These are phyloP conservation scores for Aphaenogaster rudis DNA, from an alignment of 1,140 invertebrate genomes.

Conservation along the genomic window DNA sequence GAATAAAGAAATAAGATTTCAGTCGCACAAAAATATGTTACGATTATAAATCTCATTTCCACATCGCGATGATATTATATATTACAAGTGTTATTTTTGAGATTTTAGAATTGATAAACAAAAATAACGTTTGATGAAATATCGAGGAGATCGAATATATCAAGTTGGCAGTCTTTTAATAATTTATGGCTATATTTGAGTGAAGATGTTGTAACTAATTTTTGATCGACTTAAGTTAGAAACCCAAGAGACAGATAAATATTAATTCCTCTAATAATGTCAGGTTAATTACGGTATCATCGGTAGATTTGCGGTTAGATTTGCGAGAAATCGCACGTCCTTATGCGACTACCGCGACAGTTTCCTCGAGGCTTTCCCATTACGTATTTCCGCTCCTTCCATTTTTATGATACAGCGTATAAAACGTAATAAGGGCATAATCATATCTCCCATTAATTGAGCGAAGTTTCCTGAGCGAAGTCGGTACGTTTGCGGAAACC, in stretches of 20 bases:
- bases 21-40: not conserved
- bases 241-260: not conserved
- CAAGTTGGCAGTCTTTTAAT: not conserved
- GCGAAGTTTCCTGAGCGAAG: conserved; percentile 46
- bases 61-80: not conserved
- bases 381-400: conserved; percentile 30
- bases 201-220: not conserved
- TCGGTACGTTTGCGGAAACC: conserved; percentile 31
- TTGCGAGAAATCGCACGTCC: not conserved
- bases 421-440: conserved; percentile 29
- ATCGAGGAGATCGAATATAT: not conserved
- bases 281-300: not conserved
- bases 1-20: not conserved
- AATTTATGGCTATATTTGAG: not conserved
- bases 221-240: not conserved
- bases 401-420: conserved; percentile 21
- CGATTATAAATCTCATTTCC: not conserved
- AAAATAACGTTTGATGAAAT: not conserved
- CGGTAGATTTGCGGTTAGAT: not conserved
- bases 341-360: not conserved
- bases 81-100: not conserved
- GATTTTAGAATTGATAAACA: not conserved
- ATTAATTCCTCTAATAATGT: conserved; percentile 15
- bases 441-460: conserved; percentile 47
- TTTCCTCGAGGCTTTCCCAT: conserved; percentile 20